Base-by-base conservation (phyloP, 2,113 vertebrate genomes). In the Mormyrus lacerda region DNA sequence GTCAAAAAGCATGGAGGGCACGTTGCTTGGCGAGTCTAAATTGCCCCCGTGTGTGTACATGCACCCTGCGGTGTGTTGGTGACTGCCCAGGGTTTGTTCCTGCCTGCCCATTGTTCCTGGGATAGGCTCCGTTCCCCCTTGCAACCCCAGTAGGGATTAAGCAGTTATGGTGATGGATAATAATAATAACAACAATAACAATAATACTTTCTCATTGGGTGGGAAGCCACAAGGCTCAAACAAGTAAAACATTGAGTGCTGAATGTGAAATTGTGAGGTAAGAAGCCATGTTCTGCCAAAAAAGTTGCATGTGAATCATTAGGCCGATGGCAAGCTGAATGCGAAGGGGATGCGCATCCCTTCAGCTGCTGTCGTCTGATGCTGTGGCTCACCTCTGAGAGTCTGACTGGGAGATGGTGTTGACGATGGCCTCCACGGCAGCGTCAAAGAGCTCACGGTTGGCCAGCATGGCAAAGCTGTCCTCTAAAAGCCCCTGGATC, bases 371-470 rank as follows among this genome's bases (percentile, higher is more conserved):
- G 9, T 27, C 44, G 0, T 47, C 35, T 10, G 21, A 44, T 4
- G 39, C 44, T 11, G 24, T 24, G 44, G 92, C 96, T 97, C 94
- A 99, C 98, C 98, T 98, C 90, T 99, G 98, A 91, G 97, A 97
- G 94, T 99, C 97, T 0, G 97, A 97, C 92, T 98, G 98, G 2
- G 98, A 98, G 94, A 99, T 97, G 89, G 96, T 97, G 31, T 94
- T 97, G 88, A 99, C 98, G 31, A 99, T 95, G 13, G 98, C 97
- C 94, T 99, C 98, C 94, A 99, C 97, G 0, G 98, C 98, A 0
- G 96, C 96, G 93, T 99, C 97, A 0, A 99, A 99, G 91, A 99
- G 96, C 95, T 97, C 97, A 0, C 97, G 95, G 93, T 98, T 94
- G 73, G 96, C 96, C 91, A 99, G 96, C 0, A 95, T 94, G 0